Evolutionary conservation across 2,113 vertebrate genomes (phyloP), one percentile per base, ranked within the genome.

Genomic region (Tenebrosternarchus preto): DNA sequence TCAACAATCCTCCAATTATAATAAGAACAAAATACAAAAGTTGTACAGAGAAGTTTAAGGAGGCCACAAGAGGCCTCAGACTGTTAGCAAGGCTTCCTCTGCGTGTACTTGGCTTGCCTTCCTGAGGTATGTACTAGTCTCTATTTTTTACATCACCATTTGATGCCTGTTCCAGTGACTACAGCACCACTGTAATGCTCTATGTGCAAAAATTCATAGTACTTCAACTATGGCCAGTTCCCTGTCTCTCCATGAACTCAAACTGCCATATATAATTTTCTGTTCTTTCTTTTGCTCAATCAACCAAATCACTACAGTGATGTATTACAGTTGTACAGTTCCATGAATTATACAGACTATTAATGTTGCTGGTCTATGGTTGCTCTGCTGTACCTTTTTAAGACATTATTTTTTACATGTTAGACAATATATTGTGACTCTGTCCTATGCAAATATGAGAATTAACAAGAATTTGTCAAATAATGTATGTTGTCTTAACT

Each of bases 381-480:
- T 91, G 91, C 92, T 93, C 92, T 93, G 91, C 92, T 94, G 92
- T 93, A 93, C 84, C 91, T 93, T 94, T 94, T 90, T 93, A 94
- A 91, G 89, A 92, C 89, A 91, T 94, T 93, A 91, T 93, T 93
- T 94, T 94, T 90, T 92, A 93, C 92, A 92, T 93, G 91, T 92
- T 93, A 93, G 92, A 93, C 90, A 80, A 93, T 93, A 92, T 93
- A 94, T 93, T 92, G 93, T 94, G 93, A 94, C 92, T 86, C 93
- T 93, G 92, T 94, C 93, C 93, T 94, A 94, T 94, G 93, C 93
- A 94, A 94, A 93, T 92, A 93, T 90, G 88, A 92, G 92, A 93
- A 93, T 92, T 92, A 93, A 93, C 91, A 93, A 92, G 86, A 92
- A 92, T 85, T 81, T 92, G 92, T 94, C 91, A 90, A 91, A 93